A percentile compares a stretch with the other conserved stretches of the same genome.
Conservation (phyloP, 2,113 vertebrate species). For the Heteronetta atricapilla region DNA sequence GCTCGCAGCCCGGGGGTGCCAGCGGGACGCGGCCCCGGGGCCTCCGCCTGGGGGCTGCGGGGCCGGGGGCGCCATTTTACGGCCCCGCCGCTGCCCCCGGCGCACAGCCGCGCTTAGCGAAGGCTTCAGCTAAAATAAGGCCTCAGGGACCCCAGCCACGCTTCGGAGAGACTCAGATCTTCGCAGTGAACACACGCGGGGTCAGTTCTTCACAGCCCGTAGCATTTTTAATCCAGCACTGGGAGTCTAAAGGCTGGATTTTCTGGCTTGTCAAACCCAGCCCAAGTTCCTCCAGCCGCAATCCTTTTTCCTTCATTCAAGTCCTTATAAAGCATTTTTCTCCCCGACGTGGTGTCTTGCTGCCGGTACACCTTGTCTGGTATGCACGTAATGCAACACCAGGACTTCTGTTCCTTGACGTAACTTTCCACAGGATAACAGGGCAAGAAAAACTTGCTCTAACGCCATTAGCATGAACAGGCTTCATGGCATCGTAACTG, state of each 20-base stretch:
- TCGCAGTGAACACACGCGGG: too few relatives aligned
- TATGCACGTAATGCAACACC: fast-evolving
- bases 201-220: too few relatives aligned
- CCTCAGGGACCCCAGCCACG: too few relatives aligned
- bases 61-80: too few relatives aligned
- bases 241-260: background rate
- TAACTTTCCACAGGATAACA: fast-evolving
- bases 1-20: too few relatives aligned
- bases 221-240: too few relatives aligned
- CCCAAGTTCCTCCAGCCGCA: background rate
- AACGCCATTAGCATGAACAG: fast-evolving
- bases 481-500: fast-evolving
- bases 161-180: too few relatives aligned
- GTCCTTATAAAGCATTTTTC: background rate
- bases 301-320: fast-evolving
- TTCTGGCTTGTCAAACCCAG: fast-evolving
- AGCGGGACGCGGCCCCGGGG: too few relatives aligned
- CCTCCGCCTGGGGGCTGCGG: too few relatives aligned
- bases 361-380: background rate
- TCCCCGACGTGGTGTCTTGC: background rate
- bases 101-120: too few relatives aligned
- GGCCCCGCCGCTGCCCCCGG: too few relatives aligned
- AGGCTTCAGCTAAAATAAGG: too few relatives aligned
- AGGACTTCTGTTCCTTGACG: fast-evolving
- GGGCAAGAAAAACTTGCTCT: fast-evolving